Conservation (phyloP, 2,113 vertebrate genomes). For the Pygoscelis antarcticus region DNA sequence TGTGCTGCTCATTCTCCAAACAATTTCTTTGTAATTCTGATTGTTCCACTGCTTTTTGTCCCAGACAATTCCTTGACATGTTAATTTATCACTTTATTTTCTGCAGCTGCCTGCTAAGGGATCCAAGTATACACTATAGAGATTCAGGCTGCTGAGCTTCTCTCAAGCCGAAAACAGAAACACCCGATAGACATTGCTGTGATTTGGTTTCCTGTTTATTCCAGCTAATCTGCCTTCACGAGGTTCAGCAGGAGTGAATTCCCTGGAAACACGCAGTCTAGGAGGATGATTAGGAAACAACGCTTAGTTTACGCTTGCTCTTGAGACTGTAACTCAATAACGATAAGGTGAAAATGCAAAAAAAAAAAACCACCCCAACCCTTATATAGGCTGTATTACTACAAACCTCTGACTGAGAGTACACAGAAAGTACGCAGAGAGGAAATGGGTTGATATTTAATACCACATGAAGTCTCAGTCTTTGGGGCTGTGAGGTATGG, state of each 20-base stretch:
- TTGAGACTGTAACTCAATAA: neutral
- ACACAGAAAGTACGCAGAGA: neutral
- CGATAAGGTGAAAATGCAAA: neutral
- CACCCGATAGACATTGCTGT: neutral
- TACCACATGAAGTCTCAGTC: neutral
- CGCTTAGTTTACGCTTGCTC: neutral
- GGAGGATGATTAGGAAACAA: neutral
- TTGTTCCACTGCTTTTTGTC: neutral
- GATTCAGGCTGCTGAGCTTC: neutral
- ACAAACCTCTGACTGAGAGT: neutral
- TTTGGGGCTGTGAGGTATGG: neutral
- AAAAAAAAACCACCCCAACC: neutral
- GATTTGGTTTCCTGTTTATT: conserved; percentile 39
- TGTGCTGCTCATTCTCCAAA: neutral
- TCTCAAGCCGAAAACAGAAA: neutral
- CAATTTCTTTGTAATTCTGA: neutral
- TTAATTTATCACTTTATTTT: conserved; percentile 12
- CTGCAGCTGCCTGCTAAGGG: conserved; percentile 1
- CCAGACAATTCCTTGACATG: neutral
- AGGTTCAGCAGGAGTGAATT: conserved; percentile 12
- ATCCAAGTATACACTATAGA: neutral
- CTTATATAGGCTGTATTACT: neutral
- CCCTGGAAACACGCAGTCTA: neutral
- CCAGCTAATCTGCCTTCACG: neutral
- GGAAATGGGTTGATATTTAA: neutral